Base-by-base conservation (phyloP, 2,113 vertebrate genomes). In the Microtus ochrogaster region DNA sequence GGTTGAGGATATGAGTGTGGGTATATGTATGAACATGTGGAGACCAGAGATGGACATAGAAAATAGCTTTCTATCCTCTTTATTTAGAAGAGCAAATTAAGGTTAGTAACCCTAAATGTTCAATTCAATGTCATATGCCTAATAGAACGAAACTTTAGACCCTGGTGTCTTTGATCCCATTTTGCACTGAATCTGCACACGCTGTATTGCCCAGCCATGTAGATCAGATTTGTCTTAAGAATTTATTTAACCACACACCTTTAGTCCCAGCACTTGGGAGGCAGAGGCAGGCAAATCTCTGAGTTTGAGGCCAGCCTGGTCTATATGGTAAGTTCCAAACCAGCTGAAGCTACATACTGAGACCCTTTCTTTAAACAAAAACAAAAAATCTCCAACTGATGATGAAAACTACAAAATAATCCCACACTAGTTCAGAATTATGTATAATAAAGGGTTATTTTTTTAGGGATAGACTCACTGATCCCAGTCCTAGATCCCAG, bases 181-280 rank as follows among this genome's bases (percentile, higher is more conserved):
- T 93, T 87, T 93, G 58, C 58, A 12, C n/a, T 87, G n/a, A 94
- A 84, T 28, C n/a, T 89, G 7, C 30, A 44, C 58, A 72, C 22
- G 33, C 28, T 33, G 1, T 86, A 88, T 81, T 90, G 39, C 9
- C 52, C 36, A 90, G 17, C 24, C 65, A 92, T 61, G 33, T 66
- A 78, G 52, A 74, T 90, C 3, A 94, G 36, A 93, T 95, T 74
- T 92, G 33, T 92, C 86, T 83, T 83, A 82, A 83, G 33, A 85
- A 77, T 47, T 97, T 70, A 68, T 68, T 68, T 68, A 63, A 58
- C 24, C n/a, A 41, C 14, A 28, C 7, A 8, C 7, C 39, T 63
- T 77, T 63, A 83, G 55, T 66, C 39, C 17, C 16, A 47, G 61
- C 61, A 66, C 24, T 41, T 30, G n/a, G 24, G 58, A 83, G 12